A percentile compares a stretch with the other conserved stretches of the same genome.
Conservation (phyloP, 1,140 invertebrate species). For the Diabrotica undecimpunctata region DNA sequence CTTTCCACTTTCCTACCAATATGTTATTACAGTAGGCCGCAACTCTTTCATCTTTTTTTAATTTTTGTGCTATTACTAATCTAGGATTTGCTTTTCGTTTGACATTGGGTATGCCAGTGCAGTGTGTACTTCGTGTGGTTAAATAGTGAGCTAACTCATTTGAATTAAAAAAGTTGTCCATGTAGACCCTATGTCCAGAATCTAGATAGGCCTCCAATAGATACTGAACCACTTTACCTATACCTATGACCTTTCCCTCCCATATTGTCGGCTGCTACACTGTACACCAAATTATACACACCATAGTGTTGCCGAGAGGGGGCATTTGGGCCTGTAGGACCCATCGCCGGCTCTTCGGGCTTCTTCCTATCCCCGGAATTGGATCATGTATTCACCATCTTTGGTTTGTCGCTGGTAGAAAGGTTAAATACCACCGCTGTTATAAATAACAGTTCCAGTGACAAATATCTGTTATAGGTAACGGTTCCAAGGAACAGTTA, state of each 20-base stretch:
- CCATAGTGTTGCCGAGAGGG: conserved; percentile 17
- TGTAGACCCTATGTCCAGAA: conserved; percentile 19
- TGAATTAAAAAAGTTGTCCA: conserved; percentile 15
- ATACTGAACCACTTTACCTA: conserved; percentile 36
- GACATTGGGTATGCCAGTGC: conserved; percentile 39
- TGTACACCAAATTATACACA: conserved; percentile 19
- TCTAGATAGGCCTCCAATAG: too few relatives aligned
- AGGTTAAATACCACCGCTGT: too few relatives aligned
- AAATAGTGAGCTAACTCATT: not conserved
- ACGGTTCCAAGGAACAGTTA: too few relatives aligned
- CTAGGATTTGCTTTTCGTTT: conserved; percentile 20
- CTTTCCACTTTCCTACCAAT: conserved; percentile 18
- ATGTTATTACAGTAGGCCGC: conserved; percentile 31
- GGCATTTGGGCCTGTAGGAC: too few relatives aligned
- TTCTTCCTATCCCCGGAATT: too few relatives aligned
- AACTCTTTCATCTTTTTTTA: conserved; percentile 38
- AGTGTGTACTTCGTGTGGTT: conserved; percentile 29
- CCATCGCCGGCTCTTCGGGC: too few relatives aligned
- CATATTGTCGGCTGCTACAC: not conserved
- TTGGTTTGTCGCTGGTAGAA: too few relatives aligned
- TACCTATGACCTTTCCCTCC: conserved; percentile 28
- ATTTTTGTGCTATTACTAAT: conserved; percentile 33
- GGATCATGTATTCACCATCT: too few relatives aligned
- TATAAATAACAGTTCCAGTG: too few relatives aligned
- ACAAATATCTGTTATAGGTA: too few relatives aligned